Conservation (phyloP, 2,888 invertebrate genomes). For the Prenolepis imparis region DNA sequence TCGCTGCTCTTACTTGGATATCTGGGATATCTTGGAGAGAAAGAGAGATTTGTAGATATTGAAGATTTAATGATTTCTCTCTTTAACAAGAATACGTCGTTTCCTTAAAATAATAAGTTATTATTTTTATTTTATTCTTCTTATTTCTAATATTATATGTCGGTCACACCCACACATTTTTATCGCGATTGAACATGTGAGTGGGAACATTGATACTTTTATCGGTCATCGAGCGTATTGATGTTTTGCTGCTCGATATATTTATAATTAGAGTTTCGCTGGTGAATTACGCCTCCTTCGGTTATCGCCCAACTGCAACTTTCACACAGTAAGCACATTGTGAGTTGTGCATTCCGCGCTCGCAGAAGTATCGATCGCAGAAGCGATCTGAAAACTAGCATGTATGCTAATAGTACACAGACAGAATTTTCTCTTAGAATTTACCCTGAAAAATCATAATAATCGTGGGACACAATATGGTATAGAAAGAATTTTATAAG, state of each 20-base stretch:
- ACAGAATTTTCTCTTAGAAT: no score
- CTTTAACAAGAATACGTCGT: not conserved
- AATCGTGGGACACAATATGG: no score
- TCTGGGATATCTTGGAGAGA: not conserved
- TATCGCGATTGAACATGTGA: not conserved
- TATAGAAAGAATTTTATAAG: no score
- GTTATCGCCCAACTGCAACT: constrained; percentile 21
- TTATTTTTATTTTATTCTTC: not conserved
- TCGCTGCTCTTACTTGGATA: not conserved
- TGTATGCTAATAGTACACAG: constrained; percentile 22
- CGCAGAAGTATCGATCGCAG: constrained; percentile 46
- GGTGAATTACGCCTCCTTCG: constrained; percentile 44
- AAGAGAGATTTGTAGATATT: not conserved
- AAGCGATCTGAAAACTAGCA: constrained; percentile 50
- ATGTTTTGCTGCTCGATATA: not conserved
- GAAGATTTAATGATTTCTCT: not conserved
- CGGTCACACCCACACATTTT: not conserved
- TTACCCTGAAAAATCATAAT: no score
- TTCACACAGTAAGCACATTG: constrained; percentile 53
- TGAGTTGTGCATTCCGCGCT: constrained; percentile 27
- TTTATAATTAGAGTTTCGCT: constrained; percentile 14
- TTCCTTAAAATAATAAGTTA: not conserved
- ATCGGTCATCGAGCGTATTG: not conserved
- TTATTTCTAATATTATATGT: not conserved
- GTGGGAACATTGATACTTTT: not conserved